phyloP scores from a whole-genome alignment of 2,113 vertebrate species.

The Trichomycterus rosablanca region DNA sequence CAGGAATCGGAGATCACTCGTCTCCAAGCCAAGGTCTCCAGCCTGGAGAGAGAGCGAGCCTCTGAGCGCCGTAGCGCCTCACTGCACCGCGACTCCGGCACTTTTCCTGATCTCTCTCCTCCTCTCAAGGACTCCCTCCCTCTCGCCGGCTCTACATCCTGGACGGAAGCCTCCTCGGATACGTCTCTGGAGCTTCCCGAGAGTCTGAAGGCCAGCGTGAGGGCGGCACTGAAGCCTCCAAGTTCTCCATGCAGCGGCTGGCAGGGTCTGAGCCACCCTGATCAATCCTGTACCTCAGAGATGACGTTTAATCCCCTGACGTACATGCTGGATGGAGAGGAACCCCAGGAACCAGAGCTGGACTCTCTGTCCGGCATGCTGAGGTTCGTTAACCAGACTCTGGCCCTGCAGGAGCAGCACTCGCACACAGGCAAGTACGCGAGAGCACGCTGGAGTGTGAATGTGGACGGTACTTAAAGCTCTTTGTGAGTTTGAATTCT shows the following conservation, averaged over 20 bases:
- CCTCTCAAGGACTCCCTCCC: conserved; percentile 25
- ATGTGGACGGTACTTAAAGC: too few relatives aligned
- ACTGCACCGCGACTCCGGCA: conserved; percentile 27
- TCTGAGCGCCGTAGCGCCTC: conserved; percentile 52
- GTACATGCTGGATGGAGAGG: conserved; percentile 54
- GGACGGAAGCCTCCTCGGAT: conserved; percentile 24
- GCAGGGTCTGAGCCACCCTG: conserved; percentile 53
- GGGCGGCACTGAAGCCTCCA: conserved; percentile 43
- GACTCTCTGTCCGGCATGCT: conserved; percentile 63
- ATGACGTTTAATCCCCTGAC: conserved; percentile 67
- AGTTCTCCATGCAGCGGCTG: conserved; percentile 48
- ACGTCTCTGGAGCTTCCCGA: conserved; percentile 56
- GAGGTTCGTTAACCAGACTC: conserved; percentile 66
- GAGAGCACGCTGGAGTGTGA: too few relatives aligned
- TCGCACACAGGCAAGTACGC: conserved; percentile 30
- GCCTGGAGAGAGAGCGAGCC: conserved; percentile 68
- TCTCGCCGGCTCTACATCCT: conserved; percentile 13
- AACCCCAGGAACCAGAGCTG: conserved; percentile 45
- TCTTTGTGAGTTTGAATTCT: too few relatives aligned
- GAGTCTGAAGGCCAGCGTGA: conserved; percentile 54
- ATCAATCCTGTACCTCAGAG: conserved; percentile 48
- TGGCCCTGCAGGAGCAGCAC: conserved; percentile 63
- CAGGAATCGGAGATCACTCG: conserved; percentile 83
- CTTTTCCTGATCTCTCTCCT: conserved; percentile 27
- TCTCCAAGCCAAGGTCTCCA: conserved; percentile 75